These are phyloP conservation scores for Clivina fossor DNA, from an alignment of 2,888 invertebrate genomes.

Conservation along the genomic window DNA sequence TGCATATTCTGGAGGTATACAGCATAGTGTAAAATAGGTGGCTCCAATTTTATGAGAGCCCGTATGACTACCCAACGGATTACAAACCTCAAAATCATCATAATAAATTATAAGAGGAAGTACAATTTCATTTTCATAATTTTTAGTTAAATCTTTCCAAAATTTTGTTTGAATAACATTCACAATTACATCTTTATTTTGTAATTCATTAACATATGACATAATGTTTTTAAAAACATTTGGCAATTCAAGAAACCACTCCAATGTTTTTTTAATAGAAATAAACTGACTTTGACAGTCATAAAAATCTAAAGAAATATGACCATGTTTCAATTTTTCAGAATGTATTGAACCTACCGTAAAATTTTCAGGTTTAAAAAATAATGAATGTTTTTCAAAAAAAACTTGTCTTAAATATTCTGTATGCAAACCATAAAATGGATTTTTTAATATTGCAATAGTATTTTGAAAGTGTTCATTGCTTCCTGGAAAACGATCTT, in stretches of 20 bases:
- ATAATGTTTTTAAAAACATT: conserved; percentile 20
- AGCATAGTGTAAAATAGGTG: conserved; percentile 38
- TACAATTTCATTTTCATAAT: conserved; percentile 30
- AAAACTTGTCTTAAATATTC: conserved; percentile 9
- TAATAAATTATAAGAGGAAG: conserved; percentile 38
- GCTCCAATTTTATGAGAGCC: conserved; percentile 41
- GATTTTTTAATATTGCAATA: background rate
- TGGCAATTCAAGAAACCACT: conserved; percentile 27
- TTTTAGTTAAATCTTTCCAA: conserved; percentile 26
- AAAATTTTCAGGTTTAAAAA: conserved; percentile 19
- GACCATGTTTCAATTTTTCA: conserved; percentile 9
- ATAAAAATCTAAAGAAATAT: conserved; percentile 3
- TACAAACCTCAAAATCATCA: conserved; percentile 41
- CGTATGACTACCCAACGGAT: conserved; percentile 40
- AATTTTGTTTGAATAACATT: conserved; percentile 33
- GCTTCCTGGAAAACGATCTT: background rate
- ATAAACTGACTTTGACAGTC: conserved; percentile 24
- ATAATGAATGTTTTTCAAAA: conserved; percentile 15
- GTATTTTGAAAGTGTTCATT: background rate
- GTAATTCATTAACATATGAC: conserved; percentile 18
- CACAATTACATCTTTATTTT: conserved; percentile 10
- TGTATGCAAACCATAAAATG: background rate
- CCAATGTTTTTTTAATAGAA: conserved; percentile 15
- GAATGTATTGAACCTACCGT: conserved; percentile 9
- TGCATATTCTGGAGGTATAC: conserved; percentile 37